Evolutionary conservation across 2,888 invertebrate species (phyloP).

Genomic region (Drosophila yooni): DNA sequence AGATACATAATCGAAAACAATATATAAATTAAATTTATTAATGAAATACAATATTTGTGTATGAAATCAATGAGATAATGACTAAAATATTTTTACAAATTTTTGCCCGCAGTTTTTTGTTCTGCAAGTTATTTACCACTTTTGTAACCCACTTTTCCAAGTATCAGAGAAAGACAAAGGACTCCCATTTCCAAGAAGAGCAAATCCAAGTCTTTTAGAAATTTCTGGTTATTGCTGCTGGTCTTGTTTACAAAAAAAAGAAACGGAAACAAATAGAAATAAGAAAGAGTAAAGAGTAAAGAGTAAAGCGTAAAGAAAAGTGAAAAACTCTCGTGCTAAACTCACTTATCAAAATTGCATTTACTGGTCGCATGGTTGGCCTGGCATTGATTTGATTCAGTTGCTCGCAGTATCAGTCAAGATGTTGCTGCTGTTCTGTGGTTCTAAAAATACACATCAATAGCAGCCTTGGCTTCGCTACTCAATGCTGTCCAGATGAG

Average conservation of each 20-base stretch:
- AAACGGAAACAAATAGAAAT: conserved; percentile 3
- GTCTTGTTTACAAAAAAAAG: neutral
- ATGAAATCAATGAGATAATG: neutral
- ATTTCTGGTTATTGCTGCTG: neutral
- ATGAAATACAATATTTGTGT: no score
- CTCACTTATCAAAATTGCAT: conserved; percentile 53
- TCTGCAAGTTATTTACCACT: neutral
- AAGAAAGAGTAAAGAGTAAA: neutral
- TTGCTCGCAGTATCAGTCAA: conserved; percentile 2
- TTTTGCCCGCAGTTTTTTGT: neutral
- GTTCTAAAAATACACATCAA: conserved; percentile 6
- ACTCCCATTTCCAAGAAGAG: neutral
- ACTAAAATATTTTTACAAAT: neutral
- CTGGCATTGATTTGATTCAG: conserved; percentile 47
- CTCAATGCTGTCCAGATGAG: conserved; percentile 21
- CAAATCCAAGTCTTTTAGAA: neutral
- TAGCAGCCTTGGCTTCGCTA: conserved; percentile 2
- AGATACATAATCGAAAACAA: neutral
- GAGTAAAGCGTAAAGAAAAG: neutral
- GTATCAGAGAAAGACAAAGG: neutral
- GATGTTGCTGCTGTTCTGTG: neutral
- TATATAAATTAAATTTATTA: neutral
- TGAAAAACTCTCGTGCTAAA: conserved; percentile 23
- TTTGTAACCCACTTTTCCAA: neutral
- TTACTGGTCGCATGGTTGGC: conserved; percentile 25